Base-by-base conservation (phyloP, 2,888 invertebrate genomes). In the Silvanus unidentatus region DNA sequence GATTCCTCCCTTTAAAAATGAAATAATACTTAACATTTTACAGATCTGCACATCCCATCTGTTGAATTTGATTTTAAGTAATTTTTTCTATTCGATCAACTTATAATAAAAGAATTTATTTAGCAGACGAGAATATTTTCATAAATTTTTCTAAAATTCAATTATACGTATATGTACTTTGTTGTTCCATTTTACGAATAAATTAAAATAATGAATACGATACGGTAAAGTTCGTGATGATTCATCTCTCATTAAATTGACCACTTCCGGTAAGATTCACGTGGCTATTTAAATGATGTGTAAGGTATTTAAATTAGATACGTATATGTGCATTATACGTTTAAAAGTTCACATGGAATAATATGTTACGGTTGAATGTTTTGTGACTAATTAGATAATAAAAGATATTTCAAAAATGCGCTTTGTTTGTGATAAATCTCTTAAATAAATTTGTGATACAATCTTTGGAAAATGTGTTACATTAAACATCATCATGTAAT, bases 241-340 rank as follows among this genome's bases (percentile, higher is more conserved):
- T 60, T 66, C 64, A 64, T 57, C 53, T 45, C 43, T 48, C 42
- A 50, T 66, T 12, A 11, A 65, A 66, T 65, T 63, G 63, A 59
- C 57, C 58, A 63, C 62, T 66, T 66, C 64, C 64, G 64, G 55
- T 55, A 54, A 53, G 53, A 50, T 52, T 64, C 60, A 63, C 63
- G 59, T 64, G 63, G 58, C 53, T 57, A 55, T 60, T 53, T 54
- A 54, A 55, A 58, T 57, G 45, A 54, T 51, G 22, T 22, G n/a
- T 9, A 9, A 32, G 32, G n/a, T 32, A 12, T 32, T 32, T 46
- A 45, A 47, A 52, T 52, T 47, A 49, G 52, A 52, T 52, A 47
- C 40, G 49, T 41, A 45, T 12, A 5, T 32, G 8, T 8, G 8
- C 8, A 22, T 5, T 5, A 22, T 22, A 8, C 22, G 8, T 22